Conservation (phyloP, 2,888 invertebrate species). For the Drosophila lacicola region DNA sequence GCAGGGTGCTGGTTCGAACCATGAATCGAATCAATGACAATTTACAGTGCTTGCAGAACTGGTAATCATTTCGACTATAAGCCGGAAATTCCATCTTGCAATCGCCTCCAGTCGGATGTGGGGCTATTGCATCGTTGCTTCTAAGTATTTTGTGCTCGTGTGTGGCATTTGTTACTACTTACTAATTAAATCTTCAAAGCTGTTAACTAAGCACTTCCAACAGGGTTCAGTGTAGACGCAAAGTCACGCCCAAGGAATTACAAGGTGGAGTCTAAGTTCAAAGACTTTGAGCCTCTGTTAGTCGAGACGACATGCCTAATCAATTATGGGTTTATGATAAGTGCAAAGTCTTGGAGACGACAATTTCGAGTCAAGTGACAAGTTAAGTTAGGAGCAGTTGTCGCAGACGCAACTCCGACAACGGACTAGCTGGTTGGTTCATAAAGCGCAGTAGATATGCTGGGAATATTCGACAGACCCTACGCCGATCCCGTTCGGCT, state of each 20-base stretch:
- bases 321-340: not conserved
- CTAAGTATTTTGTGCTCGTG: not conserved
- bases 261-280: too few relatives aligned
- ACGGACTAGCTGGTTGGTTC: not conserved
- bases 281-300: not conserved
- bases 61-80: too few relatives aligned
- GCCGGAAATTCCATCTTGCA: too few relatives aligned
- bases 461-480: constrained; percentile 10
- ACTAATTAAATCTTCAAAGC: not conserved
- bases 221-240: not conserved
- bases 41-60: too few relatives aligned
- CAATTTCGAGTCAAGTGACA: not conserved
- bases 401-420: constrained; percentile 6
- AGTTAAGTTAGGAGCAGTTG: not conserved
- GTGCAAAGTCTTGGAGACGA: constrained; percentile 3
- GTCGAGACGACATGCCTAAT: not conserved
- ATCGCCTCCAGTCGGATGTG: too few relatives aligned
- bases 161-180: not conserved
- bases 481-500: constrained; percentile 15
- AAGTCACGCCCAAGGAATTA: too few relatives aligned
- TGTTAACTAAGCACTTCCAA: too few relatives aligned
- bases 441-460: constrained; percentile 17
- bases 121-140: too few relatives aligned
- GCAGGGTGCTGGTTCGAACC: too few relatives aligned
- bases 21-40: too few relatives aligned